A percentile compares a stretch with the other conserved stretches of the same genome.
Evolutionary conservation across 2,797 vertebrate genomes (phyloP).

Genomic region (Aplochiton taeniatus): DNA sequence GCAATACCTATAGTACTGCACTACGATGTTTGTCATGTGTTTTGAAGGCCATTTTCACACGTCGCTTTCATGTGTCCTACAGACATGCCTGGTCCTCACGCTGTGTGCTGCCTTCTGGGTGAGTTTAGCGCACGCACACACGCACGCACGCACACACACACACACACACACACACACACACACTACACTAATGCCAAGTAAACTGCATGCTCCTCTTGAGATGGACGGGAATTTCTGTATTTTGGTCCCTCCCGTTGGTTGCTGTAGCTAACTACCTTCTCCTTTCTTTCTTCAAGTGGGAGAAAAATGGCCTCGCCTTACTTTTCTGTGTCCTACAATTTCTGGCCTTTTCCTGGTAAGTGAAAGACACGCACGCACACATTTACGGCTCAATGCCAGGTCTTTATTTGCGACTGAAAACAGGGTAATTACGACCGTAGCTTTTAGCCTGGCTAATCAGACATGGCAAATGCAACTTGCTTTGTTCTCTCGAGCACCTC

Average conservation of each 20-base stretch:
- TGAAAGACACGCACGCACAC: slow-evolving; percentile 27
- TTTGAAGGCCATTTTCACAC: too few species aligned
- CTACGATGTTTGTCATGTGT: too few species aligned
- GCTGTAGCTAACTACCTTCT: slow-evolving; percentile 7
- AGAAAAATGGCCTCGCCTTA: slow-evolving; percentile 77
- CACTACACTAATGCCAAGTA: background rate
- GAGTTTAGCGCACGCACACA: slow-evolving; percentile 51
- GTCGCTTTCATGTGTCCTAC: slow-evolving; percentile 34
- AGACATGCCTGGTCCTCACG: slow-evolving; percentile 84
- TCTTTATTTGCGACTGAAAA: slow-evolving; percentile 29
- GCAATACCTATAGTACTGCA: too few species aligned
- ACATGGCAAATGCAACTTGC: slow-evolving; percentile 15
- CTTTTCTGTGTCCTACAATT: slow-evolving; percentile 89
- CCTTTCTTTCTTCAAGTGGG: slow-evolving; percentile 73
- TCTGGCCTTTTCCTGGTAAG: slow-evolving; percentile 88
- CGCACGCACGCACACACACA: slow-evolving; percentile 8
- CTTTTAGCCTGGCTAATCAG: slow-evolving; percentile 30
- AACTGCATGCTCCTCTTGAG: background rate
- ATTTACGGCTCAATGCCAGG: slow-evolving; percentile 20
- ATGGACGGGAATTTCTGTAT: too few species aligned
- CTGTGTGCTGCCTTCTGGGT: slow-evolving; percentile 91
- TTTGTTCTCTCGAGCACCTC: slow-evolving; percentile 35
- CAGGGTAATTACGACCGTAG: slow-evolving; percentile 44
- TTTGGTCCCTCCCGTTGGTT: background rate
- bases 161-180: background rate